These are phyloP conservation scores for Cotesia glomerata DNA, from an alignment of 1,140 invertebrate species.

Conservation along the genomic window DNA sequence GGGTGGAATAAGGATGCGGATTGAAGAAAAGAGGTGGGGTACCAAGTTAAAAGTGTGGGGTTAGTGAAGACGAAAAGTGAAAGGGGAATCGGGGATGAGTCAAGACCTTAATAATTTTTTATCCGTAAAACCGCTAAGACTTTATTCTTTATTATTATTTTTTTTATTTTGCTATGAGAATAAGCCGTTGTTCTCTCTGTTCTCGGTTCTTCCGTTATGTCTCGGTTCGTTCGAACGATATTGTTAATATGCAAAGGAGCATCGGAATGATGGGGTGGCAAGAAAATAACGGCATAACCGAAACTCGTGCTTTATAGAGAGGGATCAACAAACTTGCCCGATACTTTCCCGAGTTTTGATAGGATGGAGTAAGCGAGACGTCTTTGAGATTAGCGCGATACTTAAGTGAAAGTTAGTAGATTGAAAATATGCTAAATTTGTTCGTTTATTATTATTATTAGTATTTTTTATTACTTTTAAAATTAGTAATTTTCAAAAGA, in stretches of 20 bases:
- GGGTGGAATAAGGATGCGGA: slow-evolving; percentile 35
- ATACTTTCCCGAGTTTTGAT: too few relatives aligned
- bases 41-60: neutral
- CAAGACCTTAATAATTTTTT: slow-evolving; percentile 58
- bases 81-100: slow-evolving; percentile 19
- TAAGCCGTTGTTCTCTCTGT: neutral
- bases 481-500: too few relatives aligned
- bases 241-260: slow-evolving; percentile 65
- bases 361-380: too few relatives aligned
- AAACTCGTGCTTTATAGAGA: slow-evolving; percentile 5
- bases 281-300: slow-evolving; percentile 57
- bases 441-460: too few relatives aligned
- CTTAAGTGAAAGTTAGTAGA: too few relatives aligned
- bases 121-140: slow-evolving; percentile 46
- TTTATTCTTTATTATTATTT: slow-evolving; percentile 43
- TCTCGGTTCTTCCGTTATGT: neutral
- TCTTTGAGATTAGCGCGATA: too few relatives aligned
- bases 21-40: slow-evolving; percentile 24
- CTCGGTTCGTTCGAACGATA: slow-evolving; percentile 50
- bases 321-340: too few relatives aligned
- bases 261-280: slow-evolving; percentile 59
- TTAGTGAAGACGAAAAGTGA: slow-evolving; percentile 36
- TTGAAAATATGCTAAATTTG: too few relatives aligned
- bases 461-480: too few relatives aligned
- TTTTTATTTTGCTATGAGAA: neutral